Base-by-base conservation (phyloP, 2,797 vertebrate genomes). In the Amblyopsis hoosieri region DNA sequence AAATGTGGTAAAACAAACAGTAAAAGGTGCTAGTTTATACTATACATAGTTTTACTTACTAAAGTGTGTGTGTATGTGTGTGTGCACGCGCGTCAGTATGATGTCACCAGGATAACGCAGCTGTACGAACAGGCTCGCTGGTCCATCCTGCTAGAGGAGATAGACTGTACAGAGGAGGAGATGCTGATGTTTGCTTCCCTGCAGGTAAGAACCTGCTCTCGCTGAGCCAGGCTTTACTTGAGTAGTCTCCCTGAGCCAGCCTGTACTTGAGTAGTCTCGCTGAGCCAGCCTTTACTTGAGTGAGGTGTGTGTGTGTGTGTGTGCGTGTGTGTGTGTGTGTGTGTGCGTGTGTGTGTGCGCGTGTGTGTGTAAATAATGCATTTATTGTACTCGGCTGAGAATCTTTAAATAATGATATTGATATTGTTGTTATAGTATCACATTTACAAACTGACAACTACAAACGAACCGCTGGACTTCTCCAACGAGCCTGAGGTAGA, bases 41-140 rank as follows among this genome's bases (percentile, higher is more conserved):
- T 23, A 3, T 23, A 23, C 19, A 23, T 23, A 23, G 29, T n/a
- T 67, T n/a, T 71, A 46, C 0, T n/a, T 15, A 2, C 17, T 12
- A 33, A 3, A 4, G 8, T 54, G 19, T 54, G 61, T 53, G 33
- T 56, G 61, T 53, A 15, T 56, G 8, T 48, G 12, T 8, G 2
- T 14, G 1, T 71, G 0, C 60, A 1, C 69, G 14, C 70, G 47
- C 80, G 67, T 12, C 72, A 99, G 98, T 99, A 99, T 0, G 98
- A 99, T 4, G 96, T 93, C 0, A 94, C 98, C 55, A 90, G 97
- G 62, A 99, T 99, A 90, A 98, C 96, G 23, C 98, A 98, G 71
- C 88, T 99, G n/a, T 99, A 98, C 0, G 97, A 99, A 68, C 98
- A 99, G 88, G 98, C 95, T 1, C 94, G 96, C 15, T 99, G 98